phyloP scores from a whole-genome alignment of 2,888 invertebrate genomes.

The Ochropacha duplaris region DNA sequence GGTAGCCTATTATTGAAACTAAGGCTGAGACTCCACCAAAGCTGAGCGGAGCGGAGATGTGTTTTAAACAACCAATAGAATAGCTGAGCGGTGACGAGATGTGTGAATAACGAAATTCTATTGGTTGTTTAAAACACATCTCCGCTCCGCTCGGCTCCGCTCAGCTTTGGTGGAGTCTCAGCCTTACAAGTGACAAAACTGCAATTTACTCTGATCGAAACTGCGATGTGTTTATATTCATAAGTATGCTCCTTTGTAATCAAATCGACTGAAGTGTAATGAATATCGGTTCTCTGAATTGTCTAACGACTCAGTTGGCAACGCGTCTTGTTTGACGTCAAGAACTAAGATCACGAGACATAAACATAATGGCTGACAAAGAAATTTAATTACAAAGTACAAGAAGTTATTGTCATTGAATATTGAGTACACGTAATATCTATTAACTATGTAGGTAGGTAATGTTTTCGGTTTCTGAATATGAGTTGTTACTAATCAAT shows the following conservation, averaged over 20 bases:
- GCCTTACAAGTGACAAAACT: slow-evolving; percentile 2
- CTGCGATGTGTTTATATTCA: not conserved
- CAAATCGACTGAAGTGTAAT: not conserved
- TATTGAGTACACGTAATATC: too few relatives aligned
- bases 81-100: too few relatives aligned
- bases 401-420: not conserved
- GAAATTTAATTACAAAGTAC: slow-evolving; percentile 1
- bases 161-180: too few relatives aligned
- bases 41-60: too few relatives aligned
- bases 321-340: slow-evolving; percentile 21
- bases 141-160: too few relatives aligned
- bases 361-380: not conserved
- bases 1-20: slow-evolving; percentile 43
- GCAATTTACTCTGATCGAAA: not conserved
- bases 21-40: too few relatives aligned
- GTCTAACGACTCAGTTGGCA: slow-evolving; percentile 18
- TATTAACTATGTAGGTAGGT: not conserved
- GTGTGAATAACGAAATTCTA: too few relatives aligned
- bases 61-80: too few relatives aligned
- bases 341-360: slow-evolving; percentile 8
- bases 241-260: not conserved
- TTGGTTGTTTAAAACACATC: too few relatives aligned
- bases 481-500: not conserved
- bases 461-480: not conserved
- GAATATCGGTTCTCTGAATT: slow-evolving; percentile 5